phyloP scores from a whole-genome alignment of 2,113 vertebrate species.

The Budorcas taxicolor region DNA sequence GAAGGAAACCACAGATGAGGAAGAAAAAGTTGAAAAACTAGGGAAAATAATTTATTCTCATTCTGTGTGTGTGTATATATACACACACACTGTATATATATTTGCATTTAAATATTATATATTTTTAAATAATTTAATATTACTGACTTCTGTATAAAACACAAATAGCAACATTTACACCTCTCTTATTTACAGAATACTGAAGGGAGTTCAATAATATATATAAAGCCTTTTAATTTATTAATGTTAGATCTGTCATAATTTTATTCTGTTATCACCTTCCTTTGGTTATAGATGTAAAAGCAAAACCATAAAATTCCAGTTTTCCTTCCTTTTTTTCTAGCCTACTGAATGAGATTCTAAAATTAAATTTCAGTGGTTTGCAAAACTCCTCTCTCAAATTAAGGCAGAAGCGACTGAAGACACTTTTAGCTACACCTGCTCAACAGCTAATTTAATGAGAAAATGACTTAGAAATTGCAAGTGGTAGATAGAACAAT shows the following conservation, averaged over 20 bases:
- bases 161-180: background rate
- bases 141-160: background rate
- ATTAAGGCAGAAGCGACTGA: slow-evolving; percentile 25
- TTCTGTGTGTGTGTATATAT: background rate
- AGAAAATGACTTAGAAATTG: background rate
- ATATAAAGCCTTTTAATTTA: background rate
- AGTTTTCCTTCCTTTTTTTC: background rate
- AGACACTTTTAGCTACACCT: slow-evolving; percentile 44
- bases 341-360: slow-evolving; percentile 11
- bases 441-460: slow-evolving; percentile 3
- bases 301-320: slow-evolving; percentile 8
- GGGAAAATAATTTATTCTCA: background rate
- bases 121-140: background rate
- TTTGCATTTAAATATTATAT: background rate
- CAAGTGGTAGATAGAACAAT: background rate
- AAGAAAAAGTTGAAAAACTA: background rate
- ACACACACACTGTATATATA: background rate
- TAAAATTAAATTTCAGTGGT: slow-evolving; percentile 41
- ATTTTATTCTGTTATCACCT: background rate
- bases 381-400: slow-evolving; percentile 27
- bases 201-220: background rate
- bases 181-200: background rate
- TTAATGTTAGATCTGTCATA: background rate
- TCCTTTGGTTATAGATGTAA: background rate
- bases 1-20: background rate